phyloP scores from a whole-genome alignment of 1,140 invertebrate species.

The Drosophila ambigua region DNA sequence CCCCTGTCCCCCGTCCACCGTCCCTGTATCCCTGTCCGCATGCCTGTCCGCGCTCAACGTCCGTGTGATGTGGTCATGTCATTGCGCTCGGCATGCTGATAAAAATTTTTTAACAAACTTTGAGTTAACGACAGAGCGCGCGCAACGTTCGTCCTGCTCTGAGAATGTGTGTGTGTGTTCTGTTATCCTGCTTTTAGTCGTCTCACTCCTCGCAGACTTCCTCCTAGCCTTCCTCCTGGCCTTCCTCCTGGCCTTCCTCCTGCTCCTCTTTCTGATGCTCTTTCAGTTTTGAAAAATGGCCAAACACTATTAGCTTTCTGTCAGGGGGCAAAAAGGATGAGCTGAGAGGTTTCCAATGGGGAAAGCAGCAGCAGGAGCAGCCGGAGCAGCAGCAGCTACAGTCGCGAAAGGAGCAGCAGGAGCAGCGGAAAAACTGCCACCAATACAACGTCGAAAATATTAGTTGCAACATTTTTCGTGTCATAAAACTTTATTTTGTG shows the following conservation, averaged over 20 bases:
- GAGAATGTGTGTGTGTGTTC: conserved; percentile 35
- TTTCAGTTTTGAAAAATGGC: conserved; percentile 69
- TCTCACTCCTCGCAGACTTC: too few species aligned
- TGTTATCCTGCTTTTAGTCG: conserved; percentile 19
- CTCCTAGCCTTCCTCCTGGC: too few species aligned
- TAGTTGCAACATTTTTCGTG: conserved; percentile 79
- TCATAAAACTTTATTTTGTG: conserved; percentile 72
- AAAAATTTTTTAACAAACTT: conserved; percentile 80
- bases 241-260: too few species aligned
- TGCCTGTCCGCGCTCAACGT: conserved; percentile 19
- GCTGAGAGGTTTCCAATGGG: too few species aligned
- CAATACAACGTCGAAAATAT: conserved; percentile 69
- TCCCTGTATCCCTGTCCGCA: conserved; percentile 20
- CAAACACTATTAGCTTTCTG: conserved; percentile 79
- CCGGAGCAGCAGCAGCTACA: conserved; percentile 30
- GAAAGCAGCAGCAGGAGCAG: conserved; percentile 3
- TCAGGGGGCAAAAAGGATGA: conserved; percentile 7
- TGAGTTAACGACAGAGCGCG: conserved; percentile 69
- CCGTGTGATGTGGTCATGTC: conserved; percentile 77
- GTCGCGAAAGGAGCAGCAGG: neutral
- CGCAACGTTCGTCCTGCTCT: neutral
- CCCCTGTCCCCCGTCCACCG: too few species aligned
- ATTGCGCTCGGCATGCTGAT: conserved; percentile 74
- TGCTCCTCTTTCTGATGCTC: conserved; percentile 11
- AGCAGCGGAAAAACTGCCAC: conserved; percentile 14